phyloP scores from a whole-genome alignment of 1,140 invertebrate genomes.

The Penaeus vannamei region DNA sequence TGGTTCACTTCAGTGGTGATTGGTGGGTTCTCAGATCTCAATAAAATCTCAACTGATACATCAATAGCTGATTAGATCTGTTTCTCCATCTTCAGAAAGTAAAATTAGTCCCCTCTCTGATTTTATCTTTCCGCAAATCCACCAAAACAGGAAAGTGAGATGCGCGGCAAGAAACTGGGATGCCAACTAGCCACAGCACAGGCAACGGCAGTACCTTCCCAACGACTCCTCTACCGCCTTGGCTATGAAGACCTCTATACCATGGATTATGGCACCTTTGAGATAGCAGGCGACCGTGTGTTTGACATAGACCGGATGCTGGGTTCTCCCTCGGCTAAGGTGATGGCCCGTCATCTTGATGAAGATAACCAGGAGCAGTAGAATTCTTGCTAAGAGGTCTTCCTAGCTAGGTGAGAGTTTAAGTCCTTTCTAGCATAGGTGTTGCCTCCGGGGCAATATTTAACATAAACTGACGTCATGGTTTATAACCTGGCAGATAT shows the following conservation, averaged over 20 bases:
- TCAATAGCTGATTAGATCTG: neutral
- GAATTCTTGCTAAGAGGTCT: no score
- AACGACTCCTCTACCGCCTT: constrained; percentile 57
- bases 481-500: no score
- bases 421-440: no score
- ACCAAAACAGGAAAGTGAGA: constrained; percentile 52
- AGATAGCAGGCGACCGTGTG: constrained; percentile 62
- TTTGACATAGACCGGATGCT: constrained; percentile 68
- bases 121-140: no score
- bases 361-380: neutral
- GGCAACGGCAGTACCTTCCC: constrained; percentile 65
- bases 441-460: no score
- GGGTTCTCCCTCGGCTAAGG: constrained; percentile 66
- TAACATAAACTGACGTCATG: no score
- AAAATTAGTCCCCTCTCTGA: no score
- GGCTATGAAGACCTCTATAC: constrained; percentile 63
- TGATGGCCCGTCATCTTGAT: constrained; percentile 61
- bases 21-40: neutral
- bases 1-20: no score
- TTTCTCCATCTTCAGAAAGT: neutral
- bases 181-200: constrained; percentile 65
- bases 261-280: constrained; percentile 65
- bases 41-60: no score
- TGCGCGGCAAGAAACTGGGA: constrained; percentile 46
- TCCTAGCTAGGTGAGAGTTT: no score